A percentile compares a stretch with the other conserved stretches of the same genome.
Evolutionary conservation across 2,888 invertebrate genomes (phyloP).

Genomic region (Rhimphoctona megacephalus): DNA sequence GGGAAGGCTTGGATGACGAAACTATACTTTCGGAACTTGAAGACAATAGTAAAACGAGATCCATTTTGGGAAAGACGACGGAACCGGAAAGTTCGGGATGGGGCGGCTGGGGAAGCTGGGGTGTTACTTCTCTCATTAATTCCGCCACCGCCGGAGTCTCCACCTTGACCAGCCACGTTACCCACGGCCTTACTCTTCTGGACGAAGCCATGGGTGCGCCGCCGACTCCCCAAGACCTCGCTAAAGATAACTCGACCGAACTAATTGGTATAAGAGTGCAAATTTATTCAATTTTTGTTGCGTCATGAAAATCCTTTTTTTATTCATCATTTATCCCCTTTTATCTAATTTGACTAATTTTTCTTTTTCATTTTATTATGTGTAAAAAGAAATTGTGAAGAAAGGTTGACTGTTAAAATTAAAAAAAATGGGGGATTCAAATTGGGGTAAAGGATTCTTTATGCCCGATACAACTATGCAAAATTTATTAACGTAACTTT

Average conservation of each 20-base stretch:
- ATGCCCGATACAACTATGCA: too few relatives aligned
- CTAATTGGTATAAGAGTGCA: conserved; percentile 48
- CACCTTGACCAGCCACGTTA: conserved; percentile 92
- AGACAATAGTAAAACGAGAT: conserved; percentile 74
- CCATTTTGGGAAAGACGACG: conserved; percentile 81
- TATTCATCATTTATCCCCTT: too few relatives aligned
- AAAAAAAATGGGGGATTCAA: too few relatives aligned
- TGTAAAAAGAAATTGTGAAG: too few relatives aligned
- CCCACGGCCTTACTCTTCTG: conserved; percentile 92
- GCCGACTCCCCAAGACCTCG: conserved; percentile 93
- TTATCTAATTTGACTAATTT: too few relatives aligned
- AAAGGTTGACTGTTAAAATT: too few relatives aligned
- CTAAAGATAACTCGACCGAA: conserved; percentile 81
- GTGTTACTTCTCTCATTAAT: conserved; percentile 90
- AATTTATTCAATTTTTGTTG: not conserved
- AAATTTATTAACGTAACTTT: too few relatives aligned
- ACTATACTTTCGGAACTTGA: conserved; percentile 81
- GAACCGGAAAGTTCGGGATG: conserved; percentile 78
- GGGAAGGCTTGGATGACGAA: conserved; percentile 82
- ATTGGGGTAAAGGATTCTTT: too few relatives aligned
- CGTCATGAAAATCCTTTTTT: too few relatives aligned
- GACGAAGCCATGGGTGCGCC: conserved; percentile 94
- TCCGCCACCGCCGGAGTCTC: conserved; percentile 92
- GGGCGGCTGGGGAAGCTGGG: conserved; percentile 91
- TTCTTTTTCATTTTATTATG: too few relatives aligned